Percentiles rank a stretch among this genome's conserved stretches.
phyloP scores from a whole-genome alignment of 23 tunicate genomes.

The Ascidia mentula region DNA sequence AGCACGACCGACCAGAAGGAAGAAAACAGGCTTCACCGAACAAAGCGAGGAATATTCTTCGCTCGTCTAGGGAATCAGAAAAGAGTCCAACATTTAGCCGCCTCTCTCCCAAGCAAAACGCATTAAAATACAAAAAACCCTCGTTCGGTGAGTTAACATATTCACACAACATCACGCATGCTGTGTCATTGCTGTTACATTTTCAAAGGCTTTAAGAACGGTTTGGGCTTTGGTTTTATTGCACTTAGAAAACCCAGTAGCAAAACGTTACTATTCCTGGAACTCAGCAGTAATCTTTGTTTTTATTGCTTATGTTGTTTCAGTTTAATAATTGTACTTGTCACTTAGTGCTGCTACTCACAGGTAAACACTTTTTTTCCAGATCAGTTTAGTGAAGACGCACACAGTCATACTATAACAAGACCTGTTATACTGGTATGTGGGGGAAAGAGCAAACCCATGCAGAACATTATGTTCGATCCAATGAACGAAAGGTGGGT shows the following conservation, averaged over 20 bases:
- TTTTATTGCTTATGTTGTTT: too few species aligned
- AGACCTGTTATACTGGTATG: slow-evolving; percentile 27
- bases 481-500: neutral
- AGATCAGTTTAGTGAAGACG: neutral
- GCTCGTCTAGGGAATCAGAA: neutral
- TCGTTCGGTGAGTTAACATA: neutral
- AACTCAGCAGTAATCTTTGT: too few species aligned
- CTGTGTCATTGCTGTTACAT: too few species aligned
- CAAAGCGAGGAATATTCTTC: neutral
- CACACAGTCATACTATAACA: neutral
- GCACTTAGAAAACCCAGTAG: too few species aligned
- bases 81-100: neutral
- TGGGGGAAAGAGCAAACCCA: slow-evolving; percentile 53
- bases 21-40: neutral
- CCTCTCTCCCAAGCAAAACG: neutral
- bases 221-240: too few species aligned
- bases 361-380: neutral
- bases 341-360: neutral
- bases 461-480: slow-evolving; percentile 32
- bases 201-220: too few species aligned
- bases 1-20: neutral
- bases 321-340: too few species aligned
- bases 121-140: slow-evolving; percentile 1
- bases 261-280: too few species aligned
- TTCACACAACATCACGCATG: too few species aligned